Conservation (phyloP, 2,797 vertebrate species). For the Pampus argenteus region DNA sequence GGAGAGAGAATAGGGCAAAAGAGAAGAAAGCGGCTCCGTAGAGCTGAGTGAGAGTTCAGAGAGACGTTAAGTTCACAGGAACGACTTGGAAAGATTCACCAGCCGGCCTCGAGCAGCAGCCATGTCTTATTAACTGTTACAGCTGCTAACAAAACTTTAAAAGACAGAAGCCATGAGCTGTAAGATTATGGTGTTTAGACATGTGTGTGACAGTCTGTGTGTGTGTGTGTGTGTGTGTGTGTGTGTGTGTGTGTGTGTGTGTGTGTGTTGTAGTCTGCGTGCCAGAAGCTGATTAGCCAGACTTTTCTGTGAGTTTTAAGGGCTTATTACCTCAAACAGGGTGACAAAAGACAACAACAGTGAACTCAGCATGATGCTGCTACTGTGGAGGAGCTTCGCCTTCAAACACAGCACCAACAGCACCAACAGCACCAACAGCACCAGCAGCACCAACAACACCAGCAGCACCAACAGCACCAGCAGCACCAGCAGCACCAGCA, state of each 20-base stretch:
- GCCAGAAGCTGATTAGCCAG: conserved; percentile 50
- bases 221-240: conserved; percentile 4
- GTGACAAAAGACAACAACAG: conserved; percentile 23
- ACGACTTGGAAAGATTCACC: conserved; percentile 36
- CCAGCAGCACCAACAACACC: too few species aligned
- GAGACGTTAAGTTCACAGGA: conserved; percentile 55
- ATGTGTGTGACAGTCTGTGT: conserved; percentile 7
- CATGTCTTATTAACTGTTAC: conserved; percentile 35
- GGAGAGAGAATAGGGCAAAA: conserved; percentile 24
- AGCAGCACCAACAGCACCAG: background rate
- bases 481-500: too few species aligned
- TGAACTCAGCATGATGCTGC: conserved; percentile 7
- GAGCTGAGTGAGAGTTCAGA: conserved; percentile 51
- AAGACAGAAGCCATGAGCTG: conserved; percentile 41
- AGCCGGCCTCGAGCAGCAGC: conserved; percentile 36
- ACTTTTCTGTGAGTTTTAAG: conserved; percentile 37
- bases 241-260: conserved; percentile 14
- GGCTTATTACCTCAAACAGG: conserved; percentile 27
- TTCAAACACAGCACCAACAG: background rate
- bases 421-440: too few species aligned
- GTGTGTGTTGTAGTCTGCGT: conserved; percentile 8
- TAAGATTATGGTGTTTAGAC: conserved; percentile 5
- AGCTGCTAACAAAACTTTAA: conserved; percentile 35
- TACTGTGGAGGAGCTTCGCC: background rate
- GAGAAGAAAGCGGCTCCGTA: conserved; percentile 44